Conservation (phyloP, 2,113 vertebrate species). For the Anarrhichthys ocellatus region DNA sequence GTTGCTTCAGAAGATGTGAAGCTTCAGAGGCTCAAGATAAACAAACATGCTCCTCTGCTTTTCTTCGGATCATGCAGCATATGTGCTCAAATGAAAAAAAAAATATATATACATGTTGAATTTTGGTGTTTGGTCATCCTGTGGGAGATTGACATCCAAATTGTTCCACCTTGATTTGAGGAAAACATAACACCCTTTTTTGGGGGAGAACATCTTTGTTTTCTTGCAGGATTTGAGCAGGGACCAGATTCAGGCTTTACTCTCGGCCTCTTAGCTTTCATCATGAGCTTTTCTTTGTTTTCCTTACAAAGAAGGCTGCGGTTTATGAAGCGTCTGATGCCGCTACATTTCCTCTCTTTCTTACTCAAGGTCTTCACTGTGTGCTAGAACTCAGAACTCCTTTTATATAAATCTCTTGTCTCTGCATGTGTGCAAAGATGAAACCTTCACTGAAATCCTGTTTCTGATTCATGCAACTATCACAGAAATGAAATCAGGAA, state of each 20-base stretch:
- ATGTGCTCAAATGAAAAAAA: not conserved
- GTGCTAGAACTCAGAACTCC: not conserved
- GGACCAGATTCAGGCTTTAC: not conserved
- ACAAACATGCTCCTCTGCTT: not conserved
- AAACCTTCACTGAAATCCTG: not conserved
- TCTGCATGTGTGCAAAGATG: not conserved
- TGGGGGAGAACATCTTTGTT: rapidly evolving
- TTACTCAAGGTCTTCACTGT: not conserved
- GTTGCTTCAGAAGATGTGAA: not conserved
- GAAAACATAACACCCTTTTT: not conserved
- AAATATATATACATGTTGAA: not conserved
- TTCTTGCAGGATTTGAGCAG: not conserved
- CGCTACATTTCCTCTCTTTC: not conserved
- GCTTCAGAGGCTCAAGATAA: not conserved
- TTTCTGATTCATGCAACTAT: not conserved
- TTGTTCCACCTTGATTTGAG: not conserved
- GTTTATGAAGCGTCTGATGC: not conserved
- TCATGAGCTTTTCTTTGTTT: not conserved
- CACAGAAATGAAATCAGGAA: not conserved
- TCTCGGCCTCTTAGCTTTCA: not conserved
- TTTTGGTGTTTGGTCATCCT: not conserved
- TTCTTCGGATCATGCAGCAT: not conserved
- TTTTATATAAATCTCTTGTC: not conserved
- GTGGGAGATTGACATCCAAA: not conserved
- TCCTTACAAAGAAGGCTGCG: not conserved